Conservation (phyloP, 2,113 vertebrate species). For the Trachemys scripta region DNA sequence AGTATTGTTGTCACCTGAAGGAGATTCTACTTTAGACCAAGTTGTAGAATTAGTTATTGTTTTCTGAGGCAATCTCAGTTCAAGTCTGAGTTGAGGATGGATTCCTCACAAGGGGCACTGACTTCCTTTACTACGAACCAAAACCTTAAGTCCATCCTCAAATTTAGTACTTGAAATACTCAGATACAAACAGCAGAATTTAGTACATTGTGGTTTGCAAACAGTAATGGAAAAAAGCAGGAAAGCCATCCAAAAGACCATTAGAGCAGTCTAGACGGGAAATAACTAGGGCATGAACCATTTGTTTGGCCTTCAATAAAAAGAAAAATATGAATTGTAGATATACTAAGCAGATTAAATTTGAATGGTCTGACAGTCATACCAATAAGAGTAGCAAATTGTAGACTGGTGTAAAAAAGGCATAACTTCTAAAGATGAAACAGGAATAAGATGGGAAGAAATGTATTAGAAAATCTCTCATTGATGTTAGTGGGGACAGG, state of each 20-base stretch:
- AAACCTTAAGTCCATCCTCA: neutral
- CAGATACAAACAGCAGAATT: neutral
- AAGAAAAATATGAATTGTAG: constrained; percentile 65
- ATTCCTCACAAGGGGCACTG: neutral
- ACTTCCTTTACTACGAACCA: neutral
- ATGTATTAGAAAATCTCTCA: constrained; percentile 37
- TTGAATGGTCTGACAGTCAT: constrained; percentile 39
- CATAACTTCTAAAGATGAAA: constrained; percentile 52
- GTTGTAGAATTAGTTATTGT: neutral
- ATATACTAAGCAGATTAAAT: constrained; percentile 37
- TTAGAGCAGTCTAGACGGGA: constrained; percentile 80
- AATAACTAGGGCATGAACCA: constrained; percentile 74
- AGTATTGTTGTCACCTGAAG: neutral
- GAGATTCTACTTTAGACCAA: neutral
- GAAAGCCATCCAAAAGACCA: constrained; percentile 60
- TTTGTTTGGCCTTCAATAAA: constrained; percentile 66
- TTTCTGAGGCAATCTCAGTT: neutral
- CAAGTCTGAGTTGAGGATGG: neutral
- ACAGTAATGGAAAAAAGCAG: constrained; percentile 56
- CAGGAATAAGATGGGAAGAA: constrained; percentile 68
- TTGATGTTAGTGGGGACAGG: neutral
- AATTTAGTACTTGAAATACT: constrained; percentile 1
- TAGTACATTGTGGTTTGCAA: constrained; percentile 46
- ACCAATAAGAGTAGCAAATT: constrained; percentile 28
- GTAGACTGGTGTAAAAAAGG: constrained; percentile 16